Evolutionary conservation across 2,888 invertebrate genomes (phyloP).

Genomic region (Pyrgus malvae): DNA sequence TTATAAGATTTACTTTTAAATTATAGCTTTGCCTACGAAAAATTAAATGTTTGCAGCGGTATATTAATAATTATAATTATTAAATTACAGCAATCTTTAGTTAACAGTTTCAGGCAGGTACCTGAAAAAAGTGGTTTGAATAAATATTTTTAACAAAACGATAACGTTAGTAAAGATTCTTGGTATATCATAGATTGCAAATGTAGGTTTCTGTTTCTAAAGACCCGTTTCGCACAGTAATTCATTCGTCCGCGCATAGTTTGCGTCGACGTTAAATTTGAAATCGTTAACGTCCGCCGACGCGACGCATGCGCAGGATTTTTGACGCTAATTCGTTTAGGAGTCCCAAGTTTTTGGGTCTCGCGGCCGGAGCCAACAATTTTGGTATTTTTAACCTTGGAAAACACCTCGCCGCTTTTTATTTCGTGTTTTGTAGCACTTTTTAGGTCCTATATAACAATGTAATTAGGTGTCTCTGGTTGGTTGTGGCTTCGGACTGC

Average conservation of each 20-base stretch:
- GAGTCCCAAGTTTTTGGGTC: slow-evolving; percentile 43
- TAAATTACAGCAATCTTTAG: too few species aligned
- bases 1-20: too few species aligned
- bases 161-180: not conserved
- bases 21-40: too few species aligned
- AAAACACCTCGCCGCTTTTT: slow-evolving; percentile 18
- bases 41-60: too few species aligned
- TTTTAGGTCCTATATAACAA: slow-evolving; percentile 14
- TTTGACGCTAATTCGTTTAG: slow-evolving; percentile 59
- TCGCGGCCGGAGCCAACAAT: slow-evolving; percentile 24
- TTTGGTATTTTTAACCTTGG: slow-evolving; percentile 21
- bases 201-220: slow-evolving; percentile 6
- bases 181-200: too few species aligned
- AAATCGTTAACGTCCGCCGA: slow-evolving; percentile 51
- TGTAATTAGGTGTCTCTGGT: slow-evolving; percentile 8
- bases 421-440: slow-evolving; percentile 15
- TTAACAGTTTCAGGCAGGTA: too few species aligned
- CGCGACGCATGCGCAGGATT: slow-evolving; percentile 48
- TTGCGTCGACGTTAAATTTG: slow-evolving; percentile 49
- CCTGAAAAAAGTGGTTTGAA: too few species aligned
- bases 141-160: too few species aligned
- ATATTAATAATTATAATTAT: too few species aligned
- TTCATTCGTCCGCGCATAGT: slow-evolving; percentile 54
- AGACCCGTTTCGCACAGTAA: slow-evolving; percentile 42
- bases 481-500: not conserved